phyloP scores from a whole-genome alignment of 2,113 vertebrate species.

The Bungarus multicinctus region DNA sequence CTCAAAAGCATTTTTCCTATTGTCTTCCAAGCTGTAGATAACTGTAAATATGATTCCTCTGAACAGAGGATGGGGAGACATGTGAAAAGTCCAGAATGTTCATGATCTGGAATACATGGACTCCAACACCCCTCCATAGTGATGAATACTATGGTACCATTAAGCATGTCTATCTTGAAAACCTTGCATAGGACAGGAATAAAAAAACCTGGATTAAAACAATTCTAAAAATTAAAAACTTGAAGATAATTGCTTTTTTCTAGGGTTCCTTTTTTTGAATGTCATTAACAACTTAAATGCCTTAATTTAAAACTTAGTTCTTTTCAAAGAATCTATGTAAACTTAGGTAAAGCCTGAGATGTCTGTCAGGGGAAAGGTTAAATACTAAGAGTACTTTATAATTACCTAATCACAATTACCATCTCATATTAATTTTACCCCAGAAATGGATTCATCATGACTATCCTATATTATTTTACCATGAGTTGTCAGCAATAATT shows the following conservation, averaged over 20 bases:
- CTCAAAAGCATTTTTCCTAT: not conserved
- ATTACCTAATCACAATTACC: conserved; percentile 77
- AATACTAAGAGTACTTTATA: conserved; percentile 72
- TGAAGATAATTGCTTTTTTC: conserved; percentile 38
- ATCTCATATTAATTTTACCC: conserved; percentile 69
- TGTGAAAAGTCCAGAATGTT: not conserved
- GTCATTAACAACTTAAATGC: conserved; percentile 71
- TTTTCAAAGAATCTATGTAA: conserved; percentile 60
- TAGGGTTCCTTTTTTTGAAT: conserved; percentile 45
- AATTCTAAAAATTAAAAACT: conserved; percentile 40
- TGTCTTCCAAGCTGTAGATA: not conserved
- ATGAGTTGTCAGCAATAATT: conserved; percentile 44
- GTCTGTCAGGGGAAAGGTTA: conserved; percentile 72
- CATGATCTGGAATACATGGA: not conserved
- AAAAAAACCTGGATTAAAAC: conserved; percentile 34
- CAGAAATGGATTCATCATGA: conserved; percentile 58
- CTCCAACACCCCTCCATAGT: not conserved
- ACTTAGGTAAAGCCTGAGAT: conserved; percentile 69
- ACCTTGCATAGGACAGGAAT: conserved; percentile 9
- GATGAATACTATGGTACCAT: conserved; percentile 1
- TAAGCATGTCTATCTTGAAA: conserved; percentile 49
- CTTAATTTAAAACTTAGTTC: conserved; percentile 73
- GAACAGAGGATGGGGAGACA: not conserved
- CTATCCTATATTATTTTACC: conserved; percentile 50
- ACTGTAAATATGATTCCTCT: not conserved